Base-by-base conservation (phyloP, 2,797 vertebrate species). In the Linurgus olivaceus region DNA sequence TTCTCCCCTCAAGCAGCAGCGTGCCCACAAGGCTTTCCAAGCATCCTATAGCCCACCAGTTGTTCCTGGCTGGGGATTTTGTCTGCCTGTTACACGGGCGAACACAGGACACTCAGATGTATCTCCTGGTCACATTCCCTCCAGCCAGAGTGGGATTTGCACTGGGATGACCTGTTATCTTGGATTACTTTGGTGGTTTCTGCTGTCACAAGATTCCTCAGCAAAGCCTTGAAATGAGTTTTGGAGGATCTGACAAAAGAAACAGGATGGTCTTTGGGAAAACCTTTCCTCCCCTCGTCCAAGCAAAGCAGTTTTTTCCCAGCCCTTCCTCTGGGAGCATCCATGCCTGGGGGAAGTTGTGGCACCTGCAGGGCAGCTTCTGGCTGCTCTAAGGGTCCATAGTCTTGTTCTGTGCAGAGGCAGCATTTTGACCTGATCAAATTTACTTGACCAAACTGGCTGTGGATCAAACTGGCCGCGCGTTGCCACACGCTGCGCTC, bases 401-500 rank as follows among this genome's bases (percentile, higher is more conserved):
- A 8, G 50, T 65, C 52, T 17, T 68, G 17, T 71, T 71, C 8
- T 63, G 23, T 68, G 65, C 72, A 71, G 50, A n/a, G 15, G 3
- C 73, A 77, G 52, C 33, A 10, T 79, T 90, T 77, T 77, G 44
- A 57, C 42, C 23, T 79, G 61, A 54, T 89, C 38, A 55, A 8
- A 55, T 74, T 28, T 70, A 2, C 33, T 47, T 51, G 65, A 55
- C 59, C 78, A 68, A 8, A 42, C 23, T 7, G 37, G 10, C 28
- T 90, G 18, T 47, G 86, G 59, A 47, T 75, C 4, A 0, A 59
- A 68, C 63, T 17, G 42, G 35, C 76, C 0, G 0, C n/a, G 50
- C 0, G 0, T 40, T 66, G 73, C 71, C 0, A 0, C 40, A 26
- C 0, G 2, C 78, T 78, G 58, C 0, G 0, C 62, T 88, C 51